Evolutionary conservation across 1,140 invertebrate genomes (phyloP).

Genomic region (Anoplolepis gracilipes): DNA sequence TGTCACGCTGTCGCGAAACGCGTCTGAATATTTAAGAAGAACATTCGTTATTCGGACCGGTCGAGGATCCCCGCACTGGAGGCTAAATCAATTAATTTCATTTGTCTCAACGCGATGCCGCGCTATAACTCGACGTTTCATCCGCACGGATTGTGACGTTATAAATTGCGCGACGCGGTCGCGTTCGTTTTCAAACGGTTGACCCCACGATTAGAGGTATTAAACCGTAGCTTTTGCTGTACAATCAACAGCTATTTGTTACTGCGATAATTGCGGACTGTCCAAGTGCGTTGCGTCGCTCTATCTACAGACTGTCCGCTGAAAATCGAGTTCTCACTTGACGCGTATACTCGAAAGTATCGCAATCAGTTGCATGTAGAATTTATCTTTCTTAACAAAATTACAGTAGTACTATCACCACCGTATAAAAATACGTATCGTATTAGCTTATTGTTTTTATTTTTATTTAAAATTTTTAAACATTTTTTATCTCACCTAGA

Average conservation of each 20-base stretch:
- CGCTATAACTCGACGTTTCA: constrained; percentile 40
- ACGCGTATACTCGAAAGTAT: constrained; percentile 24
- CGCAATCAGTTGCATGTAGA: constrained; percentile 33
- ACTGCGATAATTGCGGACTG: constrained; percentile 62
- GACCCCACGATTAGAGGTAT: constrained; percentile 66
- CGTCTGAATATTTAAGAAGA: constrained; percentile 36
- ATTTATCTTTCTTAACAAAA: background rate
- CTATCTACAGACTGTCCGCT: constrained; percentile 32
- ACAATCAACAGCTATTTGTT: constrained; percentile 68
- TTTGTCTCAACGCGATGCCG: constrained; percentile 21
- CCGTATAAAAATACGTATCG: background rate
- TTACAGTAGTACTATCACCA: background rate
- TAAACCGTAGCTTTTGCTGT: constrained; percentile 63
- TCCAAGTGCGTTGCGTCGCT: constrained; percentile 24
- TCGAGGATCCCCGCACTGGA: constrained; percentile 42
- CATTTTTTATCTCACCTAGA: background rate
- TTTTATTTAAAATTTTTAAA: background rate
- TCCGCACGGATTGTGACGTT: constrained; percentile 69
- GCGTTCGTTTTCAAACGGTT: constrained; percentile 62
- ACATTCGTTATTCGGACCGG: constrained; percentile 58
- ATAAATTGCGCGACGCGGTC: constrained; percentile 71
- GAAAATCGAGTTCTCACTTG: constrained; percentile 57
- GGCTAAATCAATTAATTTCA: constrained; percentile 72
- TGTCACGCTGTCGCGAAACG: constrained; percentile 5
- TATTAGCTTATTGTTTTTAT: background rate